Conservation (phyloP, 1,140 invertebrate genomes). For the Teleogryllus occipitalis region DNA sequence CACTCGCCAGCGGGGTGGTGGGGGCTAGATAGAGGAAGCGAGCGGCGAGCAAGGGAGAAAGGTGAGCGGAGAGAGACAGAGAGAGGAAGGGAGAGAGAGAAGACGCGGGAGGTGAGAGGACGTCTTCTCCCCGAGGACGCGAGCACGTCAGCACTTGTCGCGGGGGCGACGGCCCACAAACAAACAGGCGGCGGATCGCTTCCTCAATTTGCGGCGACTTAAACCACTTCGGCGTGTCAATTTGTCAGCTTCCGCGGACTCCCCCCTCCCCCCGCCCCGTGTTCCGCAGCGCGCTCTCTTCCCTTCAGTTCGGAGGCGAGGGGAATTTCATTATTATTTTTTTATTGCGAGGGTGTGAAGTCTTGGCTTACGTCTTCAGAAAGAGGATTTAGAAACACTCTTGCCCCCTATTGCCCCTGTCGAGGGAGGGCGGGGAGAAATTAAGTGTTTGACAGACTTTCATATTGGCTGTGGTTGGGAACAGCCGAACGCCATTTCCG, state of each 20-base stretch:
- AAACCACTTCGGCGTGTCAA: conserved; percentile 3
- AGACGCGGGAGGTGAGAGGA: background rate
- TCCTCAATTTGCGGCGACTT: background rate
- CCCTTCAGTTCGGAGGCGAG: background rate
- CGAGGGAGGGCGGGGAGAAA: background rate
- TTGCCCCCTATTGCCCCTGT: background rate
- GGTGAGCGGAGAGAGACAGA: background rate
- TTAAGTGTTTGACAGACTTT: conserved; percentile 1
- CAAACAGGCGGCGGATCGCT: background rate
- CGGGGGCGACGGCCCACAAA: background rate
- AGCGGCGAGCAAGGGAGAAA: background rate
- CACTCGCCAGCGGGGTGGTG: no score
- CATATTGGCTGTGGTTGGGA: background rate
- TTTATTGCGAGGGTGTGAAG: conserved; percentile 3
- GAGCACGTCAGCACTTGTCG: background rate
- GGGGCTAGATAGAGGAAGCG: background rate
- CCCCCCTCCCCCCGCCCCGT: no score
- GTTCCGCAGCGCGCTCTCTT: background rate
- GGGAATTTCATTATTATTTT: conserved; percentile 6
- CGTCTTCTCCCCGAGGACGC: background rate
- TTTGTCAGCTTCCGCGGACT: background rate
- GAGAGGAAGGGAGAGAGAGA: background rate
- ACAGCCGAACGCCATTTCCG: background rate
- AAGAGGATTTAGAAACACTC: conserved; percentile 4
- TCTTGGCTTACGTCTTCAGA: background rate